These are phyloP conservation scores for Tricholaema leucomelas DNA, from an alignment of 2,113 vertebrate genomes.

Conservation along the genomic window DNA sequence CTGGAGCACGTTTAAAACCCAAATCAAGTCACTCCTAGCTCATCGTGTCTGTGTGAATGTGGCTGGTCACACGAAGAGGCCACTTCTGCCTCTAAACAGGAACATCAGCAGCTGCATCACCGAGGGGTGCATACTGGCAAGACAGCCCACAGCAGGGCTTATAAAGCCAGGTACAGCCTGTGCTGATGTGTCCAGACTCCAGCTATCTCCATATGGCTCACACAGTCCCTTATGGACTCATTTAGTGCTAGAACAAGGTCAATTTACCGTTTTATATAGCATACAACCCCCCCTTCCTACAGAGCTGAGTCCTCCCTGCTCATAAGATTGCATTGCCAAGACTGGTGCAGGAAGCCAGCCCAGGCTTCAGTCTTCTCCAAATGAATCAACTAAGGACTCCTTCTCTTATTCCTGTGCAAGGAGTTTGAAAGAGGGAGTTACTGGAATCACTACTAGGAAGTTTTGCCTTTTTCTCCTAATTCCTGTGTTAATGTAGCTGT, in stretches of 20 bases:
- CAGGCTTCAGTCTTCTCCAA: no score
- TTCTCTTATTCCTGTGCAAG: no score
- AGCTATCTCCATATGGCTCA: neutral
- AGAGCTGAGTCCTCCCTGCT: neutral
- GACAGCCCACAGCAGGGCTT: accelerated
- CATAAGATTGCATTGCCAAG: neutral
- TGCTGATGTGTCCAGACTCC: neutral
- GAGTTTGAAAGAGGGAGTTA: no score
- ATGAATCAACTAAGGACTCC: no score
- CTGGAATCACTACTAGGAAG: no score
- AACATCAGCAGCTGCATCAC: neutral
- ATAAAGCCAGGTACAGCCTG: neutral
- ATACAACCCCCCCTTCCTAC: neutral
- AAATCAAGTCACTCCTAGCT: neutral
- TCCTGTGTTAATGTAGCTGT: no score
- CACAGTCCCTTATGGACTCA: neutral
- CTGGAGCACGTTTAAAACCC: slow-evolving; percentile 8
- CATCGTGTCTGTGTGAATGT: neutral
- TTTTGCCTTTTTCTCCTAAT: no score
- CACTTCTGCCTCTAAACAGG: neutral
- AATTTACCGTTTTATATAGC: neutral
- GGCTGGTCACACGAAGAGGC: neutral
- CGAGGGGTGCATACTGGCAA: no score
- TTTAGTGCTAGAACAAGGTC: neutral
- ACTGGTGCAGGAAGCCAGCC: neutral